Conservation (phyloP, 2,888 invertebrate species). For the Achlya flavicornis region DNA sequence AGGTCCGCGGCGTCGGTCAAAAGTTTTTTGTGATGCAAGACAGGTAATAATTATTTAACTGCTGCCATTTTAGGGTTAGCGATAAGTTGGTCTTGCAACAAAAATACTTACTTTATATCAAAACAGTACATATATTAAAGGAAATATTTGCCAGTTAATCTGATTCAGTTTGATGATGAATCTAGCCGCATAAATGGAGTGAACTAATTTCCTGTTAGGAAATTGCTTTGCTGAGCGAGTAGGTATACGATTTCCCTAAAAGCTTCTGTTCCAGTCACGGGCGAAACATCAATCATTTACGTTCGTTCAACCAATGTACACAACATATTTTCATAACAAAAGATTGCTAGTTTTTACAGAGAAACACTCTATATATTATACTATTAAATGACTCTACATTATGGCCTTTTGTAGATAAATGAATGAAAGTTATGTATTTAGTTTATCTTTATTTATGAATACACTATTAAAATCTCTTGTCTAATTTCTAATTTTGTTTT, state of each 20-base stretch:
- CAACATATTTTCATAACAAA: conserved; percentile 57
- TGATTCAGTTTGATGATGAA: too few species aligned
- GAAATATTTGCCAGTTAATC: neutral
- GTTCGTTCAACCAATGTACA: conserved; percentile 29
- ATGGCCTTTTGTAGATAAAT: conserved; percentile 19
- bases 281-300: conserved; percentile 56
- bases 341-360: conserved; percentile 39
- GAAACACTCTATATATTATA: conserved; percentile 23
- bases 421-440: conserved; percentile 30
- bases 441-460: conserved; percentile 3
- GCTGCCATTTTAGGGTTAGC: conserved; percentile 46
- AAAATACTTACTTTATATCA: neutral
- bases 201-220: conserved; percentile 78
- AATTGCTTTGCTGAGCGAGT: conserved; percentile 66
- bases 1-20: conserved; percentile 74
- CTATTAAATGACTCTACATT: conserved; percentile 19
- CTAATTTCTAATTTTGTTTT: too few species aligned
- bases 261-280: conserved; percentile 60
- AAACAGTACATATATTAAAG: neutral
- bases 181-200: conserved; percentile 45
- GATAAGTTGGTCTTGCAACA: conserved; percentile 11
- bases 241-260: conserved; percentile 60
- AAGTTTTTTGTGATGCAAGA: conserved; percentile 71
- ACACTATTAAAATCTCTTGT: neutral
- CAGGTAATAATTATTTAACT: conserved; percentile 59